These are phyloP conservation scores for Vipera ursinii DNA, from an alignment of 2,797 vertebrate genomes.

Conservation along the genomic window DNA sequence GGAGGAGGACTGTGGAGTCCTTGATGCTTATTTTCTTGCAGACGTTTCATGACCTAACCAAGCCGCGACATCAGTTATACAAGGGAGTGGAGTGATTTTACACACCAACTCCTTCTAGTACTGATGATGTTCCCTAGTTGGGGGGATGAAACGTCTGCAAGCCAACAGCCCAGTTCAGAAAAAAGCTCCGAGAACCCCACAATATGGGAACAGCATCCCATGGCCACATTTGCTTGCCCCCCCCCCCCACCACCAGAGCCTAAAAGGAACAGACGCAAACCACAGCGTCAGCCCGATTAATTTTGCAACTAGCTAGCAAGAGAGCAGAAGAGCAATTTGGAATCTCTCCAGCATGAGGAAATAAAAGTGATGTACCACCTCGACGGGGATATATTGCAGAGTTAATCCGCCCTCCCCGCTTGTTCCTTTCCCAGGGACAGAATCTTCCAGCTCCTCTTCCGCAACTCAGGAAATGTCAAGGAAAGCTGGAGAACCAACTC, in stretches of 20 bases:
- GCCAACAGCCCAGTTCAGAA: background rate
- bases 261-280: background rate
- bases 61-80: background rate
- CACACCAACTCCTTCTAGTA: background rate
- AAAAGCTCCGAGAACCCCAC: background rate
- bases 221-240: fast-evolving
- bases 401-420: background rate
- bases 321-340: too few relatives aligned
- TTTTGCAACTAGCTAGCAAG: background rate
- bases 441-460: background rate
- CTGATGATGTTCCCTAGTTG: background rate
- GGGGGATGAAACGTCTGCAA: background rate
- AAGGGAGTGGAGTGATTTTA: background rate
- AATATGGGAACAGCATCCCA: background rate
- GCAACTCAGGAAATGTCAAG: background rate
- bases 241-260: background rate
- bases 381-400: background rate
- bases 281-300: too few relatives aligned
- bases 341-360: background rate
- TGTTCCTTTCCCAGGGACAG: background rate
- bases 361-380: background rate
- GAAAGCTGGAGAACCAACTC: background rate
- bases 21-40: background rate
- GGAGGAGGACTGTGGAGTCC: background rate
- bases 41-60: background rate